Conservation (phyloP, 2,888 invertebrate species). For the Laothoe populi region DNA sequence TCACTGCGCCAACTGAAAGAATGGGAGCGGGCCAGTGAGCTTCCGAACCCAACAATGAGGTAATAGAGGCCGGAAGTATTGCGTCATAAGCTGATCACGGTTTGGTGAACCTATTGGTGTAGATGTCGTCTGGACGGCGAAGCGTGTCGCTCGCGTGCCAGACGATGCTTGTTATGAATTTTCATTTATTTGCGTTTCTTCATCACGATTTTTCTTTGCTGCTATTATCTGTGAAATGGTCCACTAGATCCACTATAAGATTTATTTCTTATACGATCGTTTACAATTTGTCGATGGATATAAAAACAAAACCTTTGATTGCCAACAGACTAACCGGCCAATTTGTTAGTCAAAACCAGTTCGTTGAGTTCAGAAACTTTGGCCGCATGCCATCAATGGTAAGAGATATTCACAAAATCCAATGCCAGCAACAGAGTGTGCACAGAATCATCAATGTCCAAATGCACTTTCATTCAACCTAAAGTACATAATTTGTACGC, state of each 20-base stretch:
- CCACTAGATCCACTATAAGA: background rate
- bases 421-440: constrained; percentile 39
- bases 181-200: constrained; percentile 13
- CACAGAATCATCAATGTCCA: constrained; percentile 48
- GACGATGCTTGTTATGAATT: background rate
- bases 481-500: constrained; percentile 32
- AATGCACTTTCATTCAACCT: constrained; percentile 55
- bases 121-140: constrained; percentile 51
- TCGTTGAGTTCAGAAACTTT: constrained; percentile 18
- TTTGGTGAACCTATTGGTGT: constrained; percentile 64
- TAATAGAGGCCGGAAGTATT: constrained; percentile 76
- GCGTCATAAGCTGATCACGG: constrained; percentile 68
- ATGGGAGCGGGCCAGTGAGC: constrained; percentile 77
- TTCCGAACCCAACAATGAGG: constrained; percentile 79
- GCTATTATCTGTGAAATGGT: background rate
- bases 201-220: background rate
- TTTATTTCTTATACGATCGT: background rate
- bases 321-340: background rate
- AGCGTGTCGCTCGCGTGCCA: constrained; percentile 34
- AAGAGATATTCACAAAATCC: constrained; percentile 27
- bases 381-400: constrained; percentile 29
- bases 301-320: background rate
- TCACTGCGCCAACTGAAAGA: constrained; percentile 80
- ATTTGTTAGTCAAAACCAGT: constrained; percentile 1
- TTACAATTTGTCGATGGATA: background rate